Evolutionary conservation across 2,888 invertebrate species (phyloP).

Genomic region (Agrotis exclamationis): DNA sequence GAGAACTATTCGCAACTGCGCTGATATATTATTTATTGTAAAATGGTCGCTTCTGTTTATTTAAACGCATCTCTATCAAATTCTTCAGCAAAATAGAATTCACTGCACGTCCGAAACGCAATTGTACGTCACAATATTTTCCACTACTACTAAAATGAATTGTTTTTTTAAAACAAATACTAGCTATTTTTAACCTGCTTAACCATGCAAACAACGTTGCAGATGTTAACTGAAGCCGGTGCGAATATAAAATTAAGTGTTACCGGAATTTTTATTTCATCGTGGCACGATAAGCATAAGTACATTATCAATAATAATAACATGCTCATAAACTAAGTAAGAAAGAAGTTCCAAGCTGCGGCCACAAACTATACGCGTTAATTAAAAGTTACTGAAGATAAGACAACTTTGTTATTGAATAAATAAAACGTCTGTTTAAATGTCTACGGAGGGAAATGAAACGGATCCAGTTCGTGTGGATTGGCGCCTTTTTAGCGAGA

Average conservation of each 20-base stretch:
- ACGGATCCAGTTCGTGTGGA: slow-evolving; percentile 63
- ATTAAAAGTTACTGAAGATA: slow-evolving; percentile 80
- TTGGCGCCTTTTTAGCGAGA: slow-evolving; percentile 67
- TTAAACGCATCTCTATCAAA: slow-evolving; percentile 46
- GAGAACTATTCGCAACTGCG: slow-evolving; percentile 72
- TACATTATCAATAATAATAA: slow-evolving; percentile 41
- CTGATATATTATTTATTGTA: slow-evolving; percentile 78
- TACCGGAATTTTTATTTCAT: slow-evolving; percentile 37
- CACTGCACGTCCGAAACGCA: slow-evolving; percentile 42
- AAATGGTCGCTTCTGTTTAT: slow-evolving; percentile 63
- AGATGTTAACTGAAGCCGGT: slow-evolving; percentile 52
- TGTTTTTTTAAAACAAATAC: slow-evolving; percentile 37
- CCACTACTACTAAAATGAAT: slow-evolving; percentile 27
- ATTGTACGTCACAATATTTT: slow-evolving; percentile 41
- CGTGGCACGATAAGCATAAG: slow-evolving; percentile 27
- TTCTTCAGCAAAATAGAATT: slow-evolving; percentile 30
- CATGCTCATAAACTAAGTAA: slow-evolving; percentile 32
- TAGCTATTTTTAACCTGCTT: slow-evolving; percentile 41
- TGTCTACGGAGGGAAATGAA: slow-evolving; percentile 66
- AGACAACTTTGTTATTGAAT: slow-evolving; percentile 79
- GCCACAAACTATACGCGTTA: slow-evolving; percentile 68
- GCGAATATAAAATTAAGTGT: slow-evolving; percentile 39
- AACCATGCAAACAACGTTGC: slow-evolving; percentile 59
- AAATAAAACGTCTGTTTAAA: slow-evolving; percentile 77
- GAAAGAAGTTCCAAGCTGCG: slow-evolving; percentile 40